A percentile compares a stretch with the other conserved stretches of the same genome.
These are phyloP conservation scores for Eupithecia inturbata DNA, from an alignment of 2,888 invertebrate genomes.

Conservation along the genomic window DNA sequence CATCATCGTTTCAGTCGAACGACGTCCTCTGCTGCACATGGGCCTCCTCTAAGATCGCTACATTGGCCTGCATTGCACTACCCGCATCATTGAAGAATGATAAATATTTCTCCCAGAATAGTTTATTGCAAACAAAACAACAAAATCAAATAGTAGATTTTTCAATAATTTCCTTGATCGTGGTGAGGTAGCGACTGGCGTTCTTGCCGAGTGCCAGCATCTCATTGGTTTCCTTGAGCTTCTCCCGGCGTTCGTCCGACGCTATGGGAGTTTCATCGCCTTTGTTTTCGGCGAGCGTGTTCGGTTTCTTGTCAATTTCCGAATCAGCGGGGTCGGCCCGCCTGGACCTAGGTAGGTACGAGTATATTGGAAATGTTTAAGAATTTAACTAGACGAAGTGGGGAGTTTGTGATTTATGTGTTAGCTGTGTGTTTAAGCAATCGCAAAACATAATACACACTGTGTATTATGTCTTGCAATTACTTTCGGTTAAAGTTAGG, in stretches of 20 bases:
- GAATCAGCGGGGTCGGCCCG: not conserved
- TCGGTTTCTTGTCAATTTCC: not conserved
- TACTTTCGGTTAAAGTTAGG: not conserved
- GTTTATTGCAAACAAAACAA: not conserved
- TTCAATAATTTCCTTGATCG: slow-evolving; percentile 28
- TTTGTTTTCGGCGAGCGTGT: not conserved
- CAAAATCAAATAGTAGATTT: slow-evolving; percentile 4
- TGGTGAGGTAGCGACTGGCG: slow-evolving; percentile 21
- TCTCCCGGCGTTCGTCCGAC: not conserved
- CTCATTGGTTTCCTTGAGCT: slow-evolving; percentile 16
- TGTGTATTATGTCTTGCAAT: not conserved
- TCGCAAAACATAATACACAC: too few species aligned
- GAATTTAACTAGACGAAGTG: not conserved
- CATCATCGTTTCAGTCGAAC: not conserved
- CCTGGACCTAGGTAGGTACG: too few species aligned
- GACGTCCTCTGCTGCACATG: too few species aligned
- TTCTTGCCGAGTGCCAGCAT: slow-evolving; percentile 28
- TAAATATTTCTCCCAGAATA: not conserved
- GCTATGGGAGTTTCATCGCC: not conserved
- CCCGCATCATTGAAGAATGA: not conserved
- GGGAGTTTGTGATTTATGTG: not conserved
- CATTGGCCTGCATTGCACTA: too few species aligned
- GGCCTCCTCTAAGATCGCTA: too few species aligned
- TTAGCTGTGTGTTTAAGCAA: too few species aligned
- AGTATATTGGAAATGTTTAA: not conserved